Evolutionary conservation across 1,140 invertebrate species (phyloP), one percentile per base, ranked within the genome.

Genomic region (Aricia agestis): DNA sequence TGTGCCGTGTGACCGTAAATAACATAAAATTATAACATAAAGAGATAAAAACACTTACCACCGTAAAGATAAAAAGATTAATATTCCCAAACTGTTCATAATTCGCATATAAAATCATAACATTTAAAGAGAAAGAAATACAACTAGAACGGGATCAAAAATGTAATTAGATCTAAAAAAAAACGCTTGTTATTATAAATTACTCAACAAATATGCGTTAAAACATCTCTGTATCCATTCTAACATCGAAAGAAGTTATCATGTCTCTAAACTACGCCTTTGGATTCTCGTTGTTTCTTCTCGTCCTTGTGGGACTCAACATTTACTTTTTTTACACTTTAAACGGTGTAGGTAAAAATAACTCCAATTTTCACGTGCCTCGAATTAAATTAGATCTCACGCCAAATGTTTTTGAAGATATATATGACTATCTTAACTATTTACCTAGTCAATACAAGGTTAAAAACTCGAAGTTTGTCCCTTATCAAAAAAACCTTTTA

Each of bases 211-310:
- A 52, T 15, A 52, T 52, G 11, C 45, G 6, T 13, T 52, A 52
- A 13, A 52, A 52, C 45, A 52, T 15, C 3, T 15, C 9, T 52
- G 0, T 3, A n/a, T 13, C 10, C 3, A 13, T 52, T 52, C 11
- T 13, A 5, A 11, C 11, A 11, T 15, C 45, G 45, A 9, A 9
- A 31, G 66, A 68, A 69, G 71, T 73, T 74, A 88, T 72, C 68
- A 91, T 89, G 87, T 85, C 86, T 31, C 75, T 90, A 73, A 89
- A 90, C 72, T 90, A 86, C 78, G 87, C 87, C 18, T 88, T 90
- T 74, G 81, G 81, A 59, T 89, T 90, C 75, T 89, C 86, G 36
- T 36, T 90, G 31, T 89, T 91, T 72, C 77, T 91, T 15, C 72
- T 90, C 25, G 71, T 87, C 36, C 79, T 91, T 71, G 87, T 91